Evolutionary conservation across 1,140 invertebrate species (phyloP).

Genomic region (Megalopta genalis): DNA sequence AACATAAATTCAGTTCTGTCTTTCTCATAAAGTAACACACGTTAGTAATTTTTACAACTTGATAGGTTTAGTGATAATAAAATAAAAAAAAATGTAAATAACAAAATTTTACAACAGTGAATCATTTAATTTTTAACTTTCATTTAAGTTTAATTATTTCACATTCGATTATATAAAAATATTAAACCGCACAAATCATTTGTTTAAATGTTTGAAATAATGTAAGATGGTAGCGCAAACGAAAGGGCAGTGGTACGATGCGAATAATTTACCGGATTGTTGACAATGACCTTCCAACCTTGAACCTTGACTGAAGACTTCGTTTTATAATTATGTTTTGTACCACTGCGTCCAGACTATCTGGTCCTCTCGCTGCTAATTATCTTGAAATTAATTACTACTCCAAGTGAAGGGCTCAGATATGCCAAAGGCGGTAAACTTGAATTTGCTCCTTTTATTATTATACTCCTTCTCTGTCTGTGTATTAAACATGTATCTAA

Average conservation of each 20-base stretch:
- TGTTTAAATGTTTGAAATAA: neutral
- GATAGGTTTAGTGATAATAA: no score
- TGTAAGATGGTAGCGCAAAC: no score
- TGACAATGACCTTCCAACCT: slow-evolving; percentile 49
- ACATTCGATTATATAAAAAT: no score
- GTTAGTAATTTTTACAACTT: no score
- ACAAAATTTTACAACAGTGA: no score
- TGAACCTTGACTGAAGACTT: slow-evolving; percentile 51
- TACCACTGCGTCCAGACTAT: neutral
- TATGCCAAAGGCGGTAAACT: slow-evolving; percentile 41
- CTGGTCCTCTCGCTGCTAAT: slow-evolving; percentile 49
- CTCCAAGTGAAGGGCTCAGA: slow-evolving; percentile 54
- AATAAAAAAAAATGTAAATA: no score
- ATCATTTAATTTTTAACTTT: no score
- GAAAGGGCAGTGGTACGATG: neutral
- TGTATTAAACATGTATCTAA: neutral
- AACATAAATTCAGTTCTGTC: no score
- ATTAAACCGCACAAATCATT: no score
- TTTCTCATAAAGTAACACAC: no score
- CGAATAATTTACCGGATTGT: slow-evolving; percentile 3
- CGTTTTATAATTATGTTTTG: slow-evolving; percentile 61
- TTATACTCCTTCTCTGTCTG: slow-evolving; percentile 11
- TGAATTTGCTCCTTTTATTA: slow-evolving; percentile 34
- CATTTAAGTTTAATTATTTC: no score
- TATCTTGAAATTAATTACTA: slow-evolving; percentile 65